Evolutionary conservation across 1,140 invertebrate species (phyloP).

Genomic region (Acromyrmex echinatior): DNA sequence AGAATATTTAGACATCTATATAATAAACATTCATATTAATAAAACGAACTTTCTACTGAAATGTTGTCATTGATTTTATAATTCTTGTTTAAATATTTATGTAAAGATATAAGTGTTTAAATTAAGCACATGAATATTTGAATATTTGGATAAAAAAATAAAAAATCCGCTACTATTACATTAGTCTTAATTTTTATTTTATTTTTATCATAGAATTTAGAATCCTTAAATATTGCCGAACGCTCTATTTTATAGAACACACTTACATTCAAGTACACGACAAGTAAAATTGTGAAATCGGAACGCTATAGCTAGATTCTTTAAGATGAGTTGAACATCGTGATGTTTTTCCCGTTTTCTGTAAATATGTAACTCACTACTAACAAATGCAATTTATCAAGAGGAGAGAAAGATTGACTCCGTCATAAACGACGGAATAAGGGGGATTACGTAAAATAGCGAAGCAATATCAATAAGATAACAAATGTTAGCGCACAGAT

Average conservation of each 20-base stretch:
- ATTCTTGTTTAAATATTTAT: too few relatives aligned
- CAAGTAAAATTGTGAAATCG: background rate
- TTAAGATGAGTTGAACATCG: background rate
- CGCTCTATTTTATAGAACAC: background rate
- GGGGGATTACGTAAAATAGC: constrained; percentile 37
- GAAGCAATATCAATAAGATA: constrained; percentile 38
- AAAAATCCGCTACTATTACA: too few relatives aligned
- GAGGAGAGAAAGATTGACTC: background rate
- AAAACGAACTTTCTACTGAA: too few relatives aligned
- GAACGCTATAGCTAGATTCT: background rate
- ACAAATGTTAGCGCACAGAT: background rate
- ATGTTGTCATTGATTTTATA: too few relatives aligned
- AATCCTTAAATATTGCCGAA: too few relatives aligned
- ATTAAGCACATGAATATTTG: too few relatives aligned
- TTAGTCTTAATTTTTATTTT: too few relatives aligned
- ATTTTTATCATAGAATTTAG: too few relatives aligned
- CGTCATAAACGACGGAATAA: constrained; percentile 24
- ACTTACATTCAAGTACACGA: background rate
- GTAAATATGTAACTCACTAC: background rate
- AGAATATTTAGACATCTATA: too few relatives aligned
- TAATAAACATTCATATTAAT: too few relatives aligned
- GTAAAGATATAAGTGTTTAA: too few relatives aligned
- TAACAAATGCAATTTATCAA: background rate
- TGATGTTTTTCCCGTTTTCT: background rate
- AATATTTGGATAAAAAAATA: too few relatives aligned